Evolutionary conservation across 1,140 invertebrate genomes (phyloP), one percentile per base, ranked within the genome.

Genomic region (Aphaenogaster rudis): DNA sequence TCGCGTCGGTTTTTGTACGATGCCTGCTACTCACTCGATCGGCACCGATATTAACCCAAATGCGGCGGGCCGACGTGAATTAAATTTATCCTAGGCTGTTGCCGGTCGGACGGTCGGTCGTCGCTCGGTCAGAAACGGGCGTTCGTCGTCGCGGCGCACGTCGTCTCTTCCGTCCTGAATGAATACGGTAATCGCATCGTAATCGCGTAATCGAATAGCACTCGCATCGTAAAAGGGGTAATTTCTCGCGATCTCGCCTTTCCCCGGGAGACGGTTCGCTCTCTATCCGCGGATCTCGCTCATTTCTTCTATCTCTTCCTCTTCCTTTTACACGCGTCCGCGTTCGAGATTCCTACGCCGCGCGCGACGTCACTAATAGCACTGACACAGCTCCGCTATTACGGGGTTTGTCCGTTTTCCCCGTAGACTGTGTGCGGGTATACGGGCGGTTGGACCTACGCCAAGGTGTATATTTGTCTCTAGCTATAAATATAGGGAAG

Each of bases 401-500:
- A 93, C 93, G 82, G 90, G 90, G 92, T 93, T 93, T 92, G 66
- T 88, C 89, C 89, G 88, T 91, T 91, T 90, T 92, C 54, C 71
- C 88, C 89, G 54, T 54, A 80, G 52, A 80, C 80, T 76, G 57
- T 48, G 74, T 92, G 91, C 92, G 90, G 93, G 66, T 54, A 84
- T 76, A 80, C 77, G 91, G 86, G 91, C 87, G 88, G 88, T 94
- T 95, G 95, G 94, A 92, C 59, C 6, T 15, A 61, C 36, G 94
- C 95, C 95, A 95, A 88, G 84, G 91, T 94, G 91, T 95, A 95
- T 95, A 95, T 95, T 95, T 94, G 94, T 94, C 93, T 92, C 88
- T 93, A 94, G 93, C 94, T 95, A 95, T 95, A 94, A 94, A 95
- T 95, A 95, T 94, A 94, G 67, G 52, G 69, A 84, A 76, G 54